A percentile compares a stretch with the other conserved stretches of the same genome.
These are phyloP conservation scores for Drosophila suzukii DNA, from an alignment of 1,140 invertebrate species.

Conservation along the genomic window DNA sequence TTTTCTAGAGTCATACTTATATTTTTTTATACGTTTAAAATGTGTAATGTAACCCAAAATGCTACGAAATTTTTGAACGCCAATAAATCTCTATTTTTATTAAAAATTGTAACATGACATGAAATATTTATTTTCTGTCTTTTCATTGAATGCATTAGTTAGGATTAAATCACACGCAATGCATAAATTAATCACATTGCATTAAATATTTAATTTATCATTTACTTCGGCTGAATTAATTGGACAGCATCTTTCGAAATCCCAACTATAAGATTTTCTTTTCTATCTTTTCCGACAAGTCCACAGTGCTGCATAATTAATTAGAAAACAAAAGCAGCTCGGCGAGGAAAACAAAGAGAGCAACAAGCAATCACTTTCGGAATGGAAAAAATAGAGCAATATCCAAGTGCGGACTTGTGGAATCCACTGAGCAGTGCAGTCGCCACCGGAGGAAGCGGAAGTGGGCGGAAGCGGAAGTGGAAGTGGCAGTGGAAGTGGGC, in stretches of 20 bases:
- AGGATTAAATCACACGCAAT: not conserved
- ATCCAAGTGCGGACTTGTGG: constrained; percentile 48
- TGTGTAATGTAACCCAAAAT: too few relatives aligned
- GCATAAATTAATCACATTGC: not conserved
- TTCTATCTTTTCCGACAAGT: not conserved
- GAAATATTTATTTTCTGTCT: not conserved
- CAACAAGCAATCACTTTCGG: constrained; percentile 54
- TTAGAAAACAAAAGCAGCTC: constrained; percentile 59
- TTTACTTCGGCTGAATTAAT: not conserved
- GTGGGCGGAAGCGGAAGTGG: not conserved
- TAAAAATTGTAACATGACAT: too few relatives aligned
- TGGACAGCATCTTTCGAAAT: too few relatives aligned
- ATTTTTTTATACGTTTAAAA: too few relatives aligned
- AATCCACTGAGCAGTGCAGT: constrained; percentile 45
- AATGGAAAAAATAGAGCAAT: constrained; percentile 51
- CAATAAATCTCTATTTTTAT: too few relatives aligned
- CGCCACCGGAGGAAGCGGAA: constrained; percentile 34
- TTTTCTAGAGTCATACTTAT: too few relatives aligned
- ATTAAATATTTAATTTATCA: not conserved
- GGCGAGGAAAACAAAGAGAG: constrained; percentile 27
- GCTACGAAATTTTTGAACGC: too few relatives aligned
- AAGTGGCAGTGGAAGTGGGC: not conserved
- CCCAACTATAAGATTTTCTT: not conserved
- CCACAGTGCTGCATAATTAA: constrained; percentile 60
- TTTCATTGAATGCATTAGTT: not conserved